Percentiles rank a stretch among this genome's conserved stretches.
Evolutionary conservation across 2,888 invertebrate species (phyloP).

Genomic region (Ophion costatus): DNA sequence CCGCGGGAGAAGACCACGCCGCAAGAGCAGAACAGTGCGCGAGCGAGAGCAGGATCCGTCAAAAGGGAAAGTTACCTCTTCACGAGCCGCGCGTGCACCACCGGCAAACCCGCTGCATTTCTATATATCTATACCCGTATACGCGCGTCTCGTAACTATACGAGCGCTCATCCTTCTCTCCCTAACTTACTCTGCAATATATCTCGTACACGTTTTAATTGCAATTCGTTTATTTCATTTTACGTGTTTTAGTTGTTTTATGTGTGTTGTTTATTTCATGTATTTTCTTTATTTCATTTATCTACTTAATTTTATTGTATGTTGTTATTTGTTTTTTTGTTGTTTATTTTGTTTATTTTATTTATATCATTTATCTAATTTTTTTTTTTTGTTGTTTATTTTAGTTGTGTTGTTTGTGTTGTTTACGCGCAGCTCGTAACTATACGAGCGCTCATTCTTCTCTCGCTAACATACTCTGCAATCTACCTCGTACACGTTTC

Average conservation of each 20-base stretch:
- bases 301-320: too few species aligned
- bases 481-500: not conserved
- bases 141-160: slow-evolving; percentile 58
- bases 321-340: not conserved
- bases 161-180: slow-evolving; percentile 21
- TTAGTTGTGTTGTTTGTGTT: too few species aligned
- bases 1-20: slow-evolving; percentile 24
- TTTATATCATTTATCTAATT: not conserved
- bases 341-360: not conserved
- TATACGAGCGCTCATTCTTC: slow-evolving; percentile 35
- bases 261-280: not conserved
- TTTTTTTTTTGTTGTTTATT: too few species aligned
- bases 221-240: not conserved
- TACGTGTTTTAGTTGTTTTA: not conserved
- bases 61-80: slow-evolving; percentile 67
- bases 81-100: slow-evolving; percentile 46
- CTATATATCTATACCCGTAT: slow-evolving; percentile 41
- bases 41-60: slow-evolving; percentile 61
- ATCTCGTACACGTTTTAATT: not conserved
- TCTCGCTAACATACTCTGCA: slow-evolving; percentile 22
- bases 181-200: slow-evolving; percentile 21
- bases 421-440: slow-evolving; percentile 55
- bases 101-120: slow-evolving; percentile 47
- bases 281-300: too few species aligned
- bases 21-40: slow-evolving; percentile 25